Conservation (phyloP, 2,113 vertebrate genomes). For the Kryptolebias marmoratus region DNA sequence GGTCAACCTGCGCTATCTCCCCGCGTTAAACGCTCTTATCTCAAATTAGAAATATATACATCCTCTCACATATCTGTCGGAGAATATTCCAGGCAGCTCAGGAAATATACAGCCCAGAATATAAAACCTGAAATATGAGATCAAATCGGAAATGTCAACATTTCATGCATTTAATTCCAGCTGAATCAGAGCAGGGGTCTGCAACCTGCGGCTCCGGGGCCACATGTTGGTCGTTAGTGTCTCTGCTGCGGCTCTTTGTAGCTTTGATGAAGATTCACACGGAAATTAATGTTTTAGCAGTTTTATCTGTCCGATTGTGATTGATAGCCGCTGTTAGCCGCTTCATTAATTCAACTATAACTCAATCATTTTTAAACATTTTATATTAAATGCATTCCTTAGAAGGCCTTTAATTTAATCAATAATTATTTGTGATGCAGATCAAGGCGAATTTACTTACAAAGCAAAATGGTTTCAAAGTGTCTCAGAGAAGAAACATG, state of each 20-base stretch:
- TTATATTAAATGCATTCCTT: too few species aligned
- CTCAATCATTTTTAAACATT: too few species aligned
- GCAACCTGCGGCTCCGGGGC: too few species aligned
- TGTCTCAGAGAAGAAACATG: background rate
- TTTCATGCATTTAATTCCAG: background rate
- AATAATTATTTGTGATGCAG: background rate
- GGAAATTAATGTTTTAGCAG: too few species aligned
- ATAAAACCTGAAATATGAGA: background rate
- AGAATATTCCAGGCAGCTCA: background rate
- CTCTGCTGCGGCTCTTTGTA: too few species aligned
- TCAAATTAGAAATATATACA: conserved; percentile 46
- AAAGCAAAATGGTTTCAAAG: background rate
- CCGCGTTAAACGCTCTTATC: conserved; percentile 32
- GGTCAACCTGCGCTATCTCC: conserved; percentile 21
- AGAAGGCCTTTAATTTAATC: too few species aligned
- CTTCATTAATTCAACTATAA: too few species aligned
- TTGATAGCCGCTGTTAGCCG: too few species aligned
- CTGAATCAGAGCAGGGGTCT: background rate
- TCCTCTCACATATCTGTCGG: conserved; percentile 1
- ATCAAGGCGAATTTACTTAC: background rate
- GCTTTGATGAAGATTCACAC: too few species aligned
- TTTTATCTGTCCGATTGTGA: too few species aligned
- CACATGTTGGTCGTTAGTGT: too few species aligned
- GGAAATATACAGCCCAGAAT: background rate
- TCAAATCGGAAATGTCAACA: background rate